Evolutionary conservation across 1,140 invertebrate genomes (phyloP), one percentile per base, ranked within the genome.

Genomic region (Bicyclus anynana): DNA sequence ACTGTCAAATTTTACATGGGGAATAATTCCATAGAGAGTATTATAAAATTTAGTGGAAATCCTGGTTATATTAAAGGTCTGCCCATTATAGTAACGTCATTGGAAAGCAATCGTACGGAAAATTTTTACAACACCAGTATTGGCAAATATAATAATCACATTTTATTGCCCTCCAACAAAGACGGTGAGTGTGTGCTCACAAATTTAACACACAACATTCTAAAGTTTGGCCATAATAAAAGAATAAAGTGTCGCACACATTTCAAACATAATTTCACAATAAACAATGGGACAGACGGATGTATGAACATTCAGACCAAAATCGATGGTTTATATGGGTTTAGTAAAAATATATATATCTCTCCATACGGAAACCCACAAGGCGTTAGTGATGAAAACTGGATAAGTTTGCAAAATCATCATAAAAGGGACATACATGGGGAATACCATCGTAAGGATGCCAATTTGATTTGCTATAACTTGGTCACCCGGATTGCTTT

Each of bases 301-400:
- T 87, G 82, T 53, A 50, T 63, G 29, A 62, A 38, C 26, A 74
- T 86, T 57, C 74, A 84, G 53, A 62, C 42, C 0, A 47, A 63
- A 42, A 77, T 87, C 16, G 52, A 57, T 5, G 50, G 63, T n/a
- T 51, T 69, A 18, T 53, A 77, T n/a, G 58, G 53, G 35, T 51
- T 80, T n/a, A 58, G 61, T 29, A 51, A 59, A 1, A 66, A 62
- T 44, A 53, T 74, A 38, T 67, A 63, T 23, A 55, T 86, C 9
- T 83, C 82, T 14, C 75, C 78, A 1, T 71, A 65, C 51, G 83
- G 83, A 1, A 80, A 86, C 48, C 81, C 83, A 12, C 33, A 59
- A 17, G 56, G 62, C 20, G 10, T 72, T 12, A 53, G 48, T 5
- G 80, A 80, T 56, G 50, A 72, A 0, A 57, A 74, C 6, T 87